Conservation (phyloP, 2,888 invertebrate genomes). For the Trachelus tabidus region DNA sequence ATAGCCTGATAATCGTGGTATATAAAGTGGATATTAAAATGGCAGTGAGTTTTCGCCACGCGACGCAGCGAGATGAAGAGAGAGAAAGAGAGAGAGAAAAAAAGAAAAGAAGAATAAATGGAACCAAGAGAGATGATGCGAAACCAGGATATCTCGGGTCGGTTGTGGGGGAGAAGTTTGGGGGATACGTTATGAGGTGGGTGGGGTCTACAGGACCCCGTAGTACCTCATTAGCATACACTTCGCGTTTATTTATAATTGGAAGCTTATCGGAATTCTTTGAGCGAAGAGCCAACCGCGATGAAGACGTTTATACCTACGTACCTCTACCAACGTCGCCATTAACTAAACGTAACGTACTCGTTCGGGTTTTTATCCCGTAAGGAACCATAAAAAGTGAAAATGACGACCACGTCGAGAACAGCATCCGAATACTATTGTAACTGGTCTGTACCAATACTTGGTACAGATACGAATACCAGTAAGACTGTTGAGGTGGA, state of each 20-base stretch:
- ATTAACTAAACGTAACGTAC: neutral
- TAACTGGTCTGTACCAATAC: neutral
- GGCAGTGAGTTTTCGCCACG: conserved; percentile 7
- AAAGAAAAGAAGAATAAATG: neutral
- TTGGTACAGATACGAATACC: neutral
- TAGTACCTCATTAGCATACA: neutral
- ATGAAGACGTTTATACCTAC: neutral
- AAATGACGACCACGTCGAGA: neutral
- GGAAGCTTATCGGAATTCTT: neutral
- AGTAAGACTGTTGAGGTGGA: neutral
- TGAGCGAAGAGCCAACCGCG: neutral
- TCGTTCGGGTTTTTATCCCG: neutral
- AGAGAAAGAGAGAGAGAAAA: neutral
- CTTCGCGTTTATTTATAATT: conserved; percentile 1
- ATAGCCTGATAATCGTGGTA: conserved; percentile 8
- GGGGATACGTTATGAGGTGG: neutral
- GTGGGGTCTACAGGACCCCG: neutral
- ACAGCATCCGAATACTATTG: neutral
- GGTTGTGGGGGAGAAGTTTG: neutral
- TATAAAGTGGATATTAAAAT: conserved; percentile 33
- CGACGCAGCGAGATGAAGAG: neutral
- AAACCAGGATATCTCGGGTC: neutral
- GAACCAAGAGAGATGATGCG: neutral
- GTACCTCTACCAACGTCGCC: neutral
- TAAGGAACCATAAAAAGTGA: neutral